Conservation (phyloP, 2,888 invertebrate species). For the Cryptophagus acutangulus region DNA sequence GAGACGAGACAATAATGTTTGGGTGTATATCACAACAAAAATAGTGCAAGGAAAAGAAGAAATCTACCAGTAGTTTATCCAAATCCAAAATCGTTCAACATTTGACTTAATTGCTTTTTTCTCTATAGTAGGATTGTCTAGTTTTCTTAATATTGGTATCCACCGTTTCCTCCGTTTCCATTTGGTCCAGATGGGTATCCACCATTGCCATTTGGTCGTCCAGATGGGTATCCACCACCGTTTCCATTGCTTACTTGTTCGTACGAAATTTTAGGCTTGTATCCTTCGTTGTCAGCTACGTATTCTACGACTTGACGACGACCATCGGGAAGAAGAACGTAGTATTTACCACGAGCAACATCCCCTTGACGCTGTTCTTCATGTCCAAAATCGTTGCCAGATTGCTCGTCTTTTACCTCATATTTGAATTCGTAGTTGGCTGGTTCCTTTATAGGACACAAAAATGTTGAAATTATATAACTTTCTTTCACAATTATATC, state of each 20-base stretch:
- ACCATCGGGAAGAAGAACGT: conserved; percentile 64
- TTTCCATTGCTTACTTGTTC: conserved; percentile 44
- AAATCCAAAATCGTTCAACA: too few species aligned
- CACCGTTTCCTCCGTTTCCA: conserved; percentile 40
- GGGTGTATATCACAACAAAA: conserved; percentile 9
- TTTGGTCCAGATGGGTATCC: conserved; percentile 20
- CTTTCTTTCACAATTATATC: too few species aligned
- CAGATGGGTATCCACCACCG: conserved; percentile 29
- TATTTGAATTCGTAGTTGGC: conserved; percentile 64
- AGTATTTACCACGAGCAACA: conserved; percentile 64
- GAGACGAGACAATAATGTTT: neutral
- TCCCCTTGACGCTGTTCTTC: conserved; percentile 60
- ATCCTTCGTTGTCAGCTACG: conserved; percentile 60
- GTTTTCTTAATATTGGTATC: conserved; percentile 41
- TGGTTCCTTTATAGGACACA: conserved; percentile 37
- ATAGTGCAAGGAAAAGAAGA: neutral
- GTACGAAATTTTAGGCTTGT: conserved; percentile 61
- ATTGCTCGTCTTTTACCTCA: conserved; percentile 57
- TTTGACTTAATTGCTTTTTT: conserved; percentile 8
- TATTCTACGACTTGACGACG: conserved; percentile 63
- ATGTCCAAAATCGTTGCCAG: conserved; percentile 67
- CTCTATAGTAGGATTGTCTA: neutral
- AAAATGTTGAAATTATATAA: neutral
- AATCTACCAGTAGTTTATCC: too few species aligned
- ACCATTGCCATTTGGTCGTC: conserved; percentile 30